Evolutionary conservation across 2,888 invertebrate genomes (phyloP), one percentile per base, ranked within the genome.

Genomic region (Lochmaea capreae): DNA sequence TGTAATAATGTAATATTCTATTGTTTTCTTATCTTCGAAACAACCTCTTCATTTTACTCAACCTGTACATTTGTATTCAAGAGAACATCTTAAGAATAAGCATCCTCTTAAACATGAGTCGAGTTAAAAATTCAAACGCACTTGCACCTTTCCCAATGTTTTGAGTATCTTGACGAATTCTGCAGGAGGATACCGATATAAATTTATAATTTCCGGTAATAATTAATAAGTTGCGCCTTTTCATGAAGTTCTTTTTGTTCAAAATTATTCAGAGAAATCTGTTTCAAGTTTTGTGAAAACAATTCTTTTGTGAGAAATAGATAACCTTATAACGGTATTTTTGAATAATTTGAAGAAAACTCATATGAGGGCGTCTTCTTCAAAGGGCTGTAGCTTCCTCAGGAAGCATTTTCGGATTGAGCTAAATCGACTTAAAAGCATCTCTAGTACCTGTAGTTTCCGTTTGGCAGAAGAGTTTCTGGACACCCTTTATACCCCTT

Each of bases 111-210:
- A 81, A 81, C 81, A 80, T 79, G 70, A 77, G 66, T 61, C 68
- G 61, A 79, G 79, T 82, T 82, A 82, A 82, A 82, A 81, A 82
- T 81, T 82, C 78, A 82, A 74, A 76, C 78, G 76, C 80, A 79
- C 79, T 80, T 80, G 80, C 78, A 79, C 78, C 79, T 80, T 79
- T 79, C 77, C 78, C 79, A 81, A 81, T 78, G 74, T 79, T 79
- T 78, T 66, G 78, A 77, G 72, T 75, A 74, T 75, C 70, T 43
- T 67, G 74, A 73, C 79, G 77, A 77, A 77, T 78, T 78, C 74
- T 69, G 76, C 75, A 74, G 63, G 66, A 68, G 71, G 63, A 63
- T 59, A 59, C 70, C 46, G 66, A 67, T 77, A 78, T 76, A 73
- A 76, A 76, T 78, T 76, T 73, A 75, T 77, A 69, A 75, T 68